Evolutionary conservation across 2,888 invertebrate species (phyloP).

Genomic region (Beris morrisii): DNA sequence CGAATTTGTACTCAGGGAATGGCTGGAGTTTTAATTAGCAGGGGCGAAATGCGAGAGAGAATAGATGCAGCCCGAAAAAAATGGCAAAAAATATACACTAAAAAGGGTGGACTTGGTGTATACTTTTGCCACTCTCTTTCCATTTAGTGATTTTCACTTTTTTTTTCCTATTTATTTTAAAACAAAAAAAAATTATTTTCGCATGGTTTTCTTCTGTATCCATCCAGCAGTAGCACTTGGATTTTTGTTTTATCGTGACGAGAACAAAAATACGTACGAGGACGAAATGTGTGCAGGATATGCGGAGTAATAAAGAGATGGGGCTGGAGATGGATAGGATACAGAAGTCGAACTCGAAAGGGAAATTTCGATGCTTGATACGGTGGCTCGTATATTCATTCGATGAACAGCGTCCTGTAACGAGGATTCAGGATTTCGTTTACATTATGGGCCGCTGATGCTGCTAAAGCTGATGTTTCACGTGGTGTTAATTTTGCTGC

Average conservation of each 20-base stretch:
- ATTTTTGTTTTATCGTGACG: too few relatives aligned
- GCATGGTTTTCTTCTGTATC: conserved; percentile 18
- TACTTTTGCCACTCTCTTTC: conserved; percentile 27
- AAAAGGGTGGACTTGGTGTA: neutral
- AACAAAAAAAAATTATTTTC: conserved; percentile 6
- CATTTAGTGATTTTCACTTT: conserved; percentile 26
- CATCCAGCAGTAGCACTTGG: too few relatives aligned
- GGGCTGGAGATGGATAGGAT: too few relatives aligned
- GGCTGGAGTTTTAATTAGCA: conserved; percentile 33
- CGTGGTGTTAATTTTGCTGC: too few relatives aligned
- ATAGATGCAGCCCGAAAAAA: neutral
- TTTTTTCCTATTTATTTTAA: conserved; percentile 10
- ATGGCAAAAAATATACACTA: conserved; percentile 7
- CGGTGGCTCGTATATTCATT: conserved; percentile 14
- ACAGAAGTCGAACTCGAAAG: conserved; percentile 6
- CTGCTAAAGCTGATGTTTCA: too few relatives aligned
- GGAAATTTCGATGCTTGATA: conserved; percentile 29
- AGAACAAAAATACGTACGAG: too few relatives aligned
- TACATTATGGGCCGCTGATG: too few relatives aligned
- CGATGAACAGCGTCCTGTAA: conserved; percentile 19
- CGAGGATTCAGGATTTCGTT: neutral
- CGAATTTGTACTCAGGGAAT: conserved; percentile 26
- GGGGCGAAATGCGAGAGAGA: conserved; percentile 15
- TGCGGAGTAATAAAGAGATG: too few relatives aligned
- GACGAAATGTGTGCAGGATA: too few relatives aligned